phyloP scores from a whole-genome alignment of 2,797 vertebrate genomes.

The Lacerta viridis region DNA sequence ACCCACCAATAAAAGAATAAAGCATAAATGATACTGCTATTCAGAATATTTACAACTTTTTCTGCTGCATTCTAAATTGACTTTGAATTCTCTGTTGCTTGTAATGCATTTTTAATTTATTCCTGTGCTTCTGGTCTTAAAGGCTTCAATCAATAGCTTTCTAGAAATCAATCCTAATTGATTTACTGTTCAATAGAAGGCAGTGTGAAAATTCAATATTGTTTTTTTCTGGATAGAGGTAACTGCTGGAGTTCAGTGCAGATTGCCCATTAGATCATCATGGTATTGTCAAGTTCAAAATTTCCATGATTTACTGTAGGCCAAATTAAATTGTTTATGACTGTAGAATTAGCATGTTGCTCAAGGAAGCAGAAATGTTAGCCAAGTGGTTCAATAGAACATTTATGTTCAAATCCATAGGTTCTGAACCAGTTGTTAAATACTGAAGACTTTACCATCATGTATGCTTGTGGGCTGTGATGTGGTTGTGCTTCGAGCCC shows the following conservation, averaged over 20 bases:
- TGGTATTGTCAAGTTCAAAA: neutral
- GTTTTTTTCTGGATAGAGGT: conserved; percentile 6
- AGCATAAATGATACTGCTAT: neutral
- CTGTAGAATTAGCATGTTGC: neutral
- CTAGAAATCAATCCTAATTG: conserved; percentile 39
- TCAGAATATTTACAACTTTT: neutral
- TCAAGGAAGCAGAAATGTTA: neutral
- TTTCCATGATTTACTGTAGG: neutral
- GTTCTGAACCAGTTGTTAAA: neutral
- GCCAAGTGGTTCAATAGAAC: neutral
- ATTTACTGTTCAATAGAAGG: conserved; percentile 19
- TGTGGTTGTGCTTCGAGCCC: neutral
- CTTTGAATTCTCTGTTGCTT: neutral
- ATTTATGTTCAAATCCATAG: neutral
- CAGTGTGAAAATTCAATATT: conserved; percentile 13
- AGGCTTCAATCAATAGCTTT: conserved; percentile 35
- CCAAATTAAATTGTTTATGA: conserved; percentile 12
- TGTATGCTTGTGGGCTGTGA: neutral
- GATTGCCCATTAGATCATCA: conserved; percentile 20
- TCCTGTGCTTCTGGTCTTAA: conserved; percentile 24
- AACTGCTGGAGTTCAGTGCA: neutral
- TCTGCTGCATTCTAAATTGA: neutral
- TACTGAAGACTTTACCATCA: neutral
- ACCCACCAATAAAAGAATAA: too few species aligned
- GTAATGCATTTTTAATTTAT: conserved; percentile 28